Conservation (phyloP, 2,888 invertebrate species). For the Abscondita cerata region DNA sequence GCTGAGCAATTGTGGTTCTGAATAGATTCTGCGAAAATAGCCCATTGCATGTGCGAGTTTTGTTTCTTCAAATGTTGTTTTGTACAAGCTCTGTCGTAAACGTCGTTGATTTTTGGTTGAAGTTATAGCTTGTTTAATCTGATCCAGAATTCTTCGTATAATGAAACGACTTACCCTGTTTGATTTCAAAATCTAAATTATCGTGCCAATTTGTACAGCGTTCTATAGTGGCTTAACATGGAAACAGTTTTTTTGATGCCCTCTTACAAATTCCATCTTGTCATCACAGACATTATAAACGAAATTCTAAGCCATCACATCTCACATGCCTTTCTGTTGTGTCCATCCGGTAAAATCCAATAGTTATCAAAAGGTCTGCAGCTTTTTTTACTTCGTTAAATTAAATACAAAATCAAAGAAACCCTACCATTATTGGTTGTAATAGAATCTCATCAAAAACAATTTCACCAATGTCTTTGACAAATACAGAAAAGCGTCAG, state of each 20-base stretch:
- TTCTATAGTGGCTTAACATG: conserved; percentile 97
- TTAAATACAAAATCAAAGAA: too few species aligned
- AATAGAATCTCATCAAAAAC: too few species aligned
- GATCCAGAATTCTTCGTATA: conserved; percentile 99
- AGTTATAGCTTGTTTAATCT: conserved; percentile 69
- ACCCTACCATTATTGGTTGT: too few species aligned
- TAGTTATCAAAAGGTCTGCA: too few species aligned
- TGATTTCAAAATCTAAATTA: conserved; percentile 94
- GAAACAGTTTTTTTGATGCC: conserved; percentile 99
- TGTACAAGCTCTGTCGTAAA: conserved; percentile 88
- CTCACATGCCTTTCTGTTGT: too few species aligned
- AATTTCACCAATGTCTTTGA: too few species aligned
- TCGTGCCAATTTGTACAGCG: conserved; percentile 97
- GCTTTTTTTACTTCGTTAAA: too few species aligned
- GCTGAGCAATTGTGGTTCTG: conserved; percentile 81
- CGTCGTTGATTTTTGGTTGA: conserved; percentile 74
- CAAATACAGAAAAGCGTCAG: too few species aligned
- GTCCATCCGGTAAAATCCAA: too few species aligned
- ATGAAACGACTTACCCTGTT: conserved; percentile 84
- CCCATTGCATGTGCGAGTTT: conserved; percentile 91
- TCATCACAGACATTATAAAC: too few species aligned
- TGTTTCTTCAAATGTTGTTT: conserved; percentile 95
- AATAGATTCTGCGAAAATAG: conserved; percentile 92
- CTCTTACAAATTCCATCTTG: too few species aligned
- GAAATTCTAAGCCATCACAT: too few species aligned